These are phyloP conservation scores for Pardalotus punctatus DNA, from an alignment of 2,113 vertebrate genomes.

Conservation along the genomic window DNA sequence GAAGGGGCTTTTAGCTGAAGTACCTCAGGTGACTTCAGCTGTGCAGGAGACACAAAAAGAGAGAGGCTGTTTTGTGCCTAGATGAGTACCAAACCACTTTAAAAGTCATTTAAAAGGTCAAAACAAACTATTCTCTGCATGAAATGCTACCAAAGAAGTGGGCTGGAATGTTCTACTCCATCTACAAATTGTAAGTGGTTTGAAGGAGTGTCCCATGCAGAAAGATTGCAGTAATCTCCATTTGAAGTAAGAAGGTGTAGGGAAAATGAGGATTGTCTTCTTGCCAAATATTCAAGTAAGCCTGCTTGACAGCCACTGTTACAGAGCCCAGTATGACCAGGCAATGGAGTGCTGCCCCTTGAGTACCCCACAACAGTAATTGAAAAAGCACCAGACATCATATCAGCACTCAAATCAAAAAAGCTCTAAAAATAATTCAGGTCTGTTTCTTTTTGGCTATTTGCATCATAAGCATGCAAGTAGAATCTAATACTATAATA, in stretches of 20 bases:
- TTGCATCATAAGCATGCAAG: background rate
- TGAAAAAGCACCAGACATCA: background rate
- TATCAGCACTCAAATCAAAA: background rate
- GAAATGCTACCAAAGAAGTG: background rate
- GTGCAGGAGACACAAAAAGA: background rate
- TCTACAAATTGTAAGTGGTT: background rate
- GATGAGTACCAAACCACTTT: background rate
- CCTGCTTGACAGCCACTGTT: background rate
- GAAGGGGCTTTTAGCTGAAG: slow-evolving; percentile 1
- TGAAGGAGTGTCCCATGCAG: background rate
- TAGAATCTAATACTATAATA: background rate
- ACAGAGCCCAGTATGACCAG: background rate
- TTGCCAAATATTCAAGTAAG: background rate
- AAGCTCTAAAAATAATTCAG: background rate
- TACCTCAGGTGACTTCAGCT: background rate
- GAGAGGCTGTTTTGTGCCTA: background rate
- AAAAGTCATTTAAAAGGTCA: background rate
- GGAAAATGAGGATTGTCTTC: background rate
- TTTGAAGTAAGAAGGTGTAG: background rate
- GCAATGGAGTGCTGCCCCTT: background rate
- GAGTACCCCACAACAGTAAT: background rate
- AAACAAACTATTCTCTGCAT: background rate
- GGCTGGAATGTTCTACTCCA: background rate
- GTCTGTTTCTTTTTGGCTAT: background rate
- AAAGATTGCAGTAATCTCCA: background rate